Conservation (phyloP, 2,113 vertebrate species). For the Stegostoma tigrinum region DNA sequence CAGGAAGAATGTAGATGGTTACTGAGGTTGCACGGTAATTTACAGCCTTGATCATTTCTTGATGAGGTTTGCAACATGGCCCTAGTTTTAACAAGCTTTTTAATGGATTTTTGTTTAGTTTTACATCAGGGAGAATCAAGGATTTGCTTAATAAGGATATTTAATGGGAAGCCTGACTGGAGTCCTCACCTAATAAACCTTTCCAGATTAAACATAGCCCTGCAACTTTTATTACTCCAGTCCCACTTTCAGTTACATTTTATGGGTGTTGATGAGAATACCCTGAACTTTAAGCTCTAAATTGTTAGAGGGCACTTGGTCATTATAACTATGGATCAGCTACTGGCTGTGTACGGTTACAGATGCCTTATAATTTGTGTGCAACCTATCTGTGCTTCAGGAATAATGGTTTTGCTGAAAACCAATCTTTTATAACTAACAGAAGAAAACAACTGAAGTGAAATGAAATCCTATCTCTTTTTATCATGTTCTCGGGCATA, state of each 20-base stretch:
- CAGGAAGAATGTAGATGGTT: not conserved
- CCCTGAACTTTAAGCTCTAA: constrained; percentile 13
- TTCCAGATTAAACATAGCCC: not conserved
- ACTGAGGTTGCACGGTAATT: not conserved
- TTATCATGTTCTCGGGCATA: not conserved
- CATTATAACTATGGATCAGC: not conserved
- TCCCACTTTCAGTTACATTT: not conserved
- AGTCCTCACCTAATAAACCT: not conserved
- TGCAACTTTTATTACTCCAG: not conserved
- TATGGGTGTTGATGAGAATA: not conserved
- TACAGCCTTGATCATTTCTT: not conserved
- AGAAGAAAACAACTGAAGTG: not conserved
- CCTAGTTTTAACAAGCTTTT: not conserved
- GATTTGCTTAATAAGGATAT: not conserved
- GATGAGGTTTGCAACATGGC: not conserved
- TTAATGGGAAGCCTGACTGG: not conserved
- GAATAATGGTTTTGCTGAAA: not conserved
- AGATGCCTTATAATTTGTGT: not conserved
- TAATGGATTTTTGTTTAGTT: constrained; percentile 13
- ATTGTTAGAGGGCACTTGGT: not conserved
- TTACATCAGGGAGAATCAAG: constrained; percentile 3
- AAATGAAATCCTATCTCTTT: not conserved
- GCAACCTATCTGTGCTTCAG: not conserved
- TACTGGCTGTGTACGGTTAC: not conserved
- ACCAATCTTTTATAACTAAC: not conserved